A percentile compares a stretch with the other conserved stretches of the same genome.
Evolutionary conservation across 2,797 vertebrate genomes (phyloP).

Genomic region (Channa striata): DNA sequence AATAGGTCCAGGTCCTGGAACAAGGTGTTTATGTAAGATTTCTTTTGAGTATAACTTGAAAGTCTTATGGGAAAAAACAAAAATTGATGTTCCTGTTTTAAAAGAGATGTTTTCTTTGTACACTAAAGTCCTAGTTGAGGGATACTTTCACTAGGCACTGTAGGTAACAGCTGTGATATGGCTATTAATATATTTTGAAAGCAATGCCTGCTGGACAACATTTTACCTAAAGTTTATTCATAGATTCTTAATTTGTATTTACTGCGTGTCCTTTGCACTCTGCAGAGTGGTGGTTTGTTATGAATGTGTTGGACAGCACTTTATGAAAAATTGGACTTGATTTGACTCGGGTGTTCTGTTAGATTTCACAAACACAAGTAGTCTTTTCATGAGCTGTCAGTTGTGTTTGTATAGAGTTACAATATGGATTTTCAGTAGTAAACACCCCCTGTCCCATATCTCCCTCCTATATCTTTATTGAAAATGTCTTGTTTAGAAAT

Average conservation of each 20-base stretch:
- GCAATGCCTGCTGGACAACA: too few relatives aligned
- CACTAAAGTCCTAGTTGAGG: neutral
- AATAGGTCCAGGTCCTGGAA: neutral
- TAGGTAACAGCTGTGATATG: neutral
- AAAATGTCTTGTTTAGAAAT: constrained; percentile 34
- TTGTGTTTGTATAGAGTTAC: constrained; percentile 23
- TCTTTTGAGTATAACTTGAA: constrained; percentile 3
- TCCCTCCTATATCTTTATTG: constrained; percentile 4
- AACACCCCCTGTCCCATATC: constrained; percentile 13
- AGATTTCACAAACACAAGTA: constrained; percentile 16
- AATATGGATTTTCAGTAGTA: constrained; percentile 42
- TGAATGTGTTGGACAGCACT: constrained; percentile 40
- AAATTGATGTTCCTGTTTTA: constrained; percentile 1
- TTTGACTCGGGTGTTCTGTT: constrained; percentile 32
- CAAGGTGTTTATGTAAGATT: constrained; percentile 19
- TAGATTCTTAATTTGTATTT: constrained; percentile 33
- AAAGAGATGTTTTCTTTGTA: neutral
- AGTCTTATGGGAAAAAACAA: neutral
- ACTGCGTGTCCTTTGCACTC: constrained; percentile 13
- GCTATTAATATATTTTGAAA: too few relatives aligned
- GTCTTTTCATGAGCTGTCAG: constrained; percentile 42
- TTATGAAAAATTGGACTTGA: constrained; percentile 43
- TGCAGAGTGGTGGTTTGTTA: constrained; percentile 30
- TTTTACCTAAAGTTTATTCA: too few relatives aligned
- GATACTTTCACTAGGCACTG: constrained; percentile 6